Base-by-base conservation (phyloP, 2,113 vertebrate genomes). In the Austrofundulus limnaeus region DNA sequence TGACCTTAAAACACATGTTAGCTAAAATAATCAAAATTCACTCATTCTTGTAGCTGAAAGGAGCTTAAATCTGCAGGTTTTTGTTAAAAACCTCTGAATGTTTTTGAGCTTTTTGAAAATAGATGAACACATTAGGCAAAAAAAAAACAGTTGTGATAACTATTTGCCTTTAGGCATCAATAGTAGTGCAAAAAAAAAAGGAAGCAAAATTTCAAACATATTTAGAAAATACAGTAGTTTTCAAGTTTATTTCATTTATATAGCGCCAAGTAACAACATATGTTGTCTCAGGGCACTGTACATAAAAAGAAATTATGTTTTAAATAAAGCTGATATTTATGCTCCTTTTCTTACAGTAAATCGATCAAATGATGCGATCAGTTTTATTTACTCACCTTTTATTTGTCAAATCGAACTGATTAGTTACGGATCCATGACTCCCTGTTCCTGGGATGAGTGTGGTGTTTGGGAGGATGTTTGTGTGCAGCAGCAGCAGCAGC, bases 341-440 rank as follows among this genome's bases (percentile, higher is more conserved):
- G 20, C 8, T 16, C 21, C 8, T 39, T 7, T 4, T 19, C 1
- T 13, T 15, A 16, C 21, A 5, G 46, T 23, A 48, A 50, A 47
- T 63, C 2, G 15, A 7, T 46, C n/a, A 42, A 61, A 45, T 28
- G 15, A 46, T 58, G 11, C 1, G 14, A 51, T 55, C 23, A 13
- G 16, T 71, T 76, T 25, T 56, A 53, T 60, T 64, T 63, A 46
- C 72, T 74, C 21, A 67, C 61, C 61, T 31, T 56, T 61, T 48
- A 57, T 66, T 42, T 55, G 2, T n/a, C 7, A 13, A 5, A 14
- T 37, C 50, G 66, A 57, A 46, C 8, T 21, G 9, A 66, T 17
- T 0, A 37, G 21, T 42, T 53, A 15, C 16, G 11, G 5, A 11
- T 46, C 50, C 28, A 31, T 28, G 20, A 34, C 61, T 41, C 19